Evolutionary conservation across 2,797 vertebrate genomes (phyloP).

Genomic region (Aplochiton taeniatus): DNA sequence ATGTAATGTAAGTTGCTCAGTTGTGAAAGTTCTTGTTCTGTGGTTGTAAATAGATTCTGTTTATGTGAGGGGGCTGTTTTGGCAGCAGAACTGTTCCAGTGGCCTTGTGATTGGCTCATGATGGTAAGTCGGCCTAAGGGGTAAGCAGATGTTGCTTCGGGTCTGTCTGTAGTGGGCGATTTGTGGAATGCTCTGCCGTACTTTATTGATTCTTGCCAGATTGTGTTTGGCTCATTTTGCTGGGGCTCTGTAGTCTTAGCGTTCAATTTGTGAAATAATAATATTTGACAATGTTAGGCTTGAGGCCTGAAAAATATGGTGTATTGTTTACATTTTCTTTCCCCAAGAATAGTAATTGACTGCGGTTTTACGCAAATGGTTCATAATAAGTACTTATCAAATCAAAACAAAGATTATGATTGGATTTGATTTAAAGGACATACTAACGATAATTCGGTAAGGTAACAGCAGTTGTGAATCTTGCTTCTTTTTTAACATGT

Average conservation of each 20-base stretch:
- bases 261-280: background rate
- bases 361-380: background rate
- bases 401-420: too few relatives aligned
- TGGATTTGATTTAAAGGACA: too few relatives aligned
- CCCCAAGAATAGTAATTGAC: background rate
- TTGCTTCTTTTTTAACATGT: too few relatives aligned
- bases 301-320: constrained; percentile 3
- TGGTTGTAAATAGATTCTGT: constrained; percentile 22
- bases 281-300: constrained; percentile 14
- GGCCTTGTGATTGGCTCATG: constrained; percentile 30
- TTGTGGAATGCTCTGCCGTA: constrained; percentile 57
- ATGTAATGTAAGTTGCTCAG: background rate
- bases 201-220: constrained; percentile 37
- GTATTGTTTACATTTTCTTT: background rate
- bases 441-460: too few relatives aligned
- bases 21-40: constrained; percentile 27
- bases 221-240: constrained; percentile 34
- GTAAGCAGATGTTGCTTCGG: constrained; percentile 59
- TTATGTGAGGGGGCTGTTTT: background rate
- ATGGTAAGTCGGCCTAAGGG: constrained; percentile 32
- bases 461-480: too few relatives aligned
- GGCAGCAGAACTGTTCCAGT: constrained; percentile 42
- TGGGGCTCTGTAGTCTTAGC: constrained; percentile 41
- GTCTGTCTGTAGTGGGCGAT: constrained; percentile 21
- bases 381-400: too few relatives aligned